These are phyloP conservation scores for Muscicapa striata DNA, from an alignment of 2,797 vertebrate species.

Conservation along the genomic window DNA sequence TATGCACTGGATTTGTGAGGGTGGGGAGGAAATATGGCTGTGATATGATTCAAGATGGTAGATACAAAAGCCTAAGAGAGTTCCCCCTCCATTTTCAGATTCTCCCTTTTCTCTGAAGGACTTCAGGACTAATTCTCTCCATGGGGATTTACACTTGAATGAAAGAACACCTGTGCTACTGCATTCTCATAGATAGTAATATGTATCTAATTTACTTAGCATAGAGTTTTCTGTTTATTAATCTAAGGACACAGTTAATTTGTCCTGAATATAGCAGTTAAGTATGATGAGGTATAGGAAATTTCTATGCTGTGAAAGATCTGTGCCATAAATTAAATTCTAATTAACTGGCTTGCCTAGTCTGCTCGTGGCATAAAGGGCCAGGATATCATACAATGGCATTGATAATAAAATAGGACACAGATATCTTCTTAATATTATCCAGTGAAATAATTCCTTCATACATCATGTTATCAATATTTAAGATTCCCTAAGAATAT, in stretches of 20 bases:
- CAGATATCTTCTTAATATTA: conserved; percentile 14
- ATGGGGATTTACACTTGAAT: neutral
- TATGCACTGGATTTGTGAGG: conserved; percentile 15
- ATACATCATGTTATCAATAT: neutral
- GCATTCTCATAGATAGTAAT: neutral
- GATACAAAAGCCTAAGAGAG: neutral
- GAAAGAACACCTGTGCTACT: neutral
- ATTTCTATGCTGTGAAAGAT: neutral
- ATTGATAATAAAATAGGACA: neutral
- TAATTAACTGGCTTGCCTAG: neutral
- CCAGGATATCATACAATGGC: neutral
- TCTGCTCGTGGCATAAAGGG: neutral
- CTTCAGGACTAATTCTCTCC: neutral
- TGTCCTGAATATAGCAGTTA: neutral
- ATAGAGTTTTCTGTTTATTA: neutral
- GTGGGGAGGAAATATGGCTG: conserved; percentile 30
- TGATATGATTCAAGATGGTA: conserved; percentile 28
- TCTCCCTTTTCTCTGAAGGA: neutral
- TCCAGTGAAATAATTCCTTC: conserved; percentile 33
- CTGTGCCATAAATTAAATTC: conserved; percentile 10
- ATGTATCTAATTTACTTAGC: neutral
- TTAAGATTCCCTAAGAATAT: neutral
- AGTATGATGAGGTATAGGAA: neutral
- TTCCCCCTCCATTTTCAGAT: neutral
- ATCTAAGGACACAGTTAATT: neutral